These are phyloP conservation scores for Aramus guarauna DNA, from an alignment of 2,113 vertebrate species.

Conservation along the genomic window DNA sequence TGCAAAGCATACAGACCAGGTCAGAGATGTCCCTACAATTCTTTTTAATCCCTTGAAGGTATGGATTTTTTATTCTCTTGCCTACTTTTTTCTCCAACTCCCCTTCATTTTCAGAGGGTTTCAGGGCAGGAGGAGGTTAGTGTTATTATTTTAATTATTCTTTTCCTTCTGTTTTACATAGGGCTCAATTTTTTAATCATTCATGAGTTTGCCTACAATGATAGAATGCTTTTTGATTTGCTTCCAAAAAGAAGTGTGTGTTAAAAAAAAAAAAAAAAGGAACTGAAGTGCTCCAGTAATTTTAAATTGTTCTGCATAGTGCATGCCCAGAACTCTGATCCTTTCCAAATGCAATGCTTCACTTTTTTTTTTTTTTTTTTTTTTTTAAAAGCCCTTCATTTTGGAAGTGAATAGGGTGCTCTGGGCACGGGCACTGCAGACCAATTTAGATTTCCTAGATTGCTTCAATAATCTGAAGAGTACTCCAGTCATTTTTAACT, in stretches of 20 bases:
- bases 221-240: conserved; percentile 37
- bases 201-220: conserved; percentile 4
- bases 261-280: background rate
- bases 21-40: conserved; percentile 1
- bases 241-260: conserved; percentile 63
- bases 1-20: conserved; percentile 6
- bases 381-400: conserved; percentile 69
- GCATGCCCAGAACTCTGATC: conserved; percentile 32
- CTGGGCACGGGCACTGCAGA: conserved; percentile 33
- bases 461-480: conserved; percentile 64
- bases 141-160: conserved; percentile 5
- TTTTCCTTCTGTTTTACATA: background rate
- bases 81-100: background rate
- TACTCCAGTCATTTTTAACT: conserved; percentile 49
- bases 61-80: background rate
- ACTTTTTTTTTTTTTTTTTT: background rate
- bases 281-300: conserved; percentile 53
- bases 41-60: conserved; percentile 20
- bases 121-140: background rate
- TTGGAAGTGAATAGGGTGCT: conserved; percentile 64
- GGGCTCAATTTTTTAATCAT: conserved; percentile 21
- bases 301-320: conserved; percentile 57
- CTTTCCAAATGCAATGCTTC: conserved; percentile 61
- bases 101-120: background rate
- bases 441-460: conserved; percentile 67